These are phyloP conservation scores for Alethe diademata DNA, from an alignment of 2,113 vertebrate species.

Conservation along the genomic window DNA sequence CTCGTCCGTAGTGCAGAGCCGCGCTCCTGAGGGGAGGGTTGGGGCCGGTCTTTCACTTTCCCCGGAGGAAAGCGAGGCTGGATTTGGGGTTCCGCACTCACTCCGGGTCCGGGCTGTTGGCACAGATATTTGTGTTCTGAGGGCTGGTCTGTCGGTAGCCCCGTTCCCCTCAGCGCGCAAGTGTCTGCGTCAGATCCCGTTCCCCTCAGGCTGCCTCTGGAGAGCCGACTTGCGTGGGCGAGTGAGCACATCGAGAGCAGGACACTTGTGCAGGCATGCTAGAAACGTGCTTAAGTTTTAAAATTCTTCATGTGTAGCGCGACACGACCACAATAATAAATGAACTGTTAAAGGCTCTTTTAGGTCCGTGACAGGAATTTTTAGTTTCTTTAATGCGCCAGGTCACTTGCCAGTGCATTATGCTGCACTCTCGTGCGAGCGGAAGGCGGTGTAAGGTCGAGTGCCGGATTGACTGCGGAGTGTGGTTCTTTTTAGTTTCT, in stretches of 20 bases:
- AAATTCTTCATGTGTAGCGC: background rate
- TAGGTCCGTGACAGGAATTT: background rate
- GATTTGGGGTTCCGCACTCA: accelerated
- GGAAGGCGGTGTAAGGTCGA: too few species aligned
- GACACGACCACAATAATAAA: accelerated
- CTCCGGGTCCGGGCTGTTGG: background rate
- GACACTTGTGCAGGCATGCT: accelerated
- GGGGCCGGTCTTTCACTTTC: accelerated
- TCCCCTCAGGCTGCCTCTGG: background rate
- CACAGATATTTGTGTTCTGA: accelerated
- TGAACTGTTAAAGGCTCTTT: background rate
- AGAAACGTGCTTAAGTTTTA: background rate
- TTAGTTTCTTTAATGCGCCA: accelerated
- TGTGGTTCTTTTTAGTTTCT: background rate
- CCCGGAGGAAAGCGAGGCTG: accelerated
- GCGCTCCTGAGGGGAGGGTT: too few species aligned
- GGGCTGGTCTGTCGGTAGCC: accelerated
- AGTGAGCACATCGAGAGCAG: accelerated
- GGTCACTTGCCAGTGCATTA: background rate
- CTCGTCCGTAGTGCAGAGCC: background rate
- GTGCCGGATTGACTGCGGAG: background rate
- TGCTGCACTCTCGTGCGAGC: accelerated
- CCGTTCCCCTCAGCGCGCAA: background rate
- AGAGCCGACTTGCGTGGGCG: background rate
- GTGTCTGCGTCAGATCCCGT: background rate